phyloP scores from a whole-genome alignment of 2,888 invertebrate genomes.

The Elegia similella region DNA sequence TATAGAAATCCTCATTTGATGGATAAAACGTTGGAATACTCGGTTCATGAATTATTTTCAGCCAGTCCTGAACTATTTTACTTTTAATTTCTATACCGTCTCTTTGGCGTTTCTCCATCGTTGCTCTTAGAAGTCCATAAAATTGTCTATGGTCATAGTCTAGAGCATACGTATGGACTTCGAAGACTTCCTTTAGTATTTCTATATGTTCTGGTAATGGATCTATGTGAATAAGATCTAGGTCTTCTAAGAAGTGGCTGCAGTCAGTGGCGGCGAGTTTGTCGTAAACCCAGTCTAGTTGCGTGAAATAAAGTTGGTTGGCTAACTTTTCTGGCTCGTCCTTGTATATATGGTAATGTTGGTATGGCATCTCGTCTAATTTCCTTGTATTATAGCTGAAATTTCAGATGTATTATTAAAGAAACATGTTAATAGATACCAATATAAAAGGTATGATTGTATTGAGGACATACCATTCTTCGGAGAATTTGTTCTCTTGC shows the following conservation, averaged over 20 bases:
- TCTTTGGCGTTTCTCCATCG: slow-evolving; percentile 60
- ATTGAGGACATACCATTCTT: slow-evolving; percentile 59
- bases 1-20: slow-evolving; percentile 70
- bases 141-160: slow-evolving; percentile 92
- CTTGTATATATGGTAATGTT: slow-evolving; percentile 83
- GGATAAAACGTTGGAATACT: slow-evolving; percentile 84
- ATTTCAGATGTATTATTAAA: slow-evolving; percentile 23
- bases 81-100: slow-evolving; percentile 57
- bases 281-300: slow-evolving; percentile 89
- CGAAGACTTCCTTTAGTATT: slow-evolving; percentile 85
- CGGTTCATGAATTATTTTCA: slow-evolving; percentile 71
- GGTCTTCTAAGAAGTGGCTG: slow-evolving; percentile 89
- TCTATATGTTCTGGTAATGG: slow-evolving; percentile 76
- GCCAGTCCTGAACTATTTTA: slow-evolving; percentile 68
- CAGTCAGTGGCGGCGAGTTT: slow-evolving; percentile 90
- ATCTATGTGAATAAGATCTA: slow-evolving; percentile 79
- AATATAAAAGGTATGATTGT: neutral
- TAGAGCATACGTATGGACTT: slow-evolving; percentile 86
- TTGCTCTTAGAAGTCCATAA: slow-evolving; percentile 83
- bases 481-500: slow-evolving; percentile 79
- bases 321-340: slow-evolving; percentile 82
- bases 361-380: slow-evolving; percentile 91
- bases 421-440: neutral
- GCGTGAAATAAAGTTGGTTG: slow-evolving; percentile 86
- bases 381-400: slow-evolving; percentile 89